Evolutionary conservation across 2,797 vertebrate genomes (phyloP), one percentile per base, ranked within the genome.

Genomic region (Loriculus beryllinus): DNA sequence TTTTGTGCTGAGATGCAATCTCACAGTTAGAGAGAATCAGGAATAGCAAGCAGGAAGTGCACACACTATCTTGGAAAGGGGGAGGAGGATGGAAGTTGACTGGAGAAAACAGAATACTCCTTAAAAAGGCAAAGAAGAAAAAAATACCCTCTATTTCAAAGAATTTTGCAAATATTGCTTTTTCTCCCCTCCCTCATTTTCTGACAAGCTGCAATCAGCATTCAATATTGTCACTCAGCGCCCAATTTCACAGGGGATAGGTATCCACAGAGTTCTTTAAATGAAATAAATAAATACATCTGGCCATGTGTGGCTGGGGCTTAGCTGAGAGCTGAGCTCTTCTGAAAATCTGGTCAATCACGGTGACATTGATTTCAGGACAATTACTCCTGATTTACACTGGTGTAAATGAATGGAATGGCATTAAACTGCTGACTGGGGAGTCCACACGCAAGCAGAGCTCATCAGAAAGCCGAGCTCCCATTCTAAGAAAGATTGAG

Each of bases 231-330:
- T 90, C 20, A 10, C 77, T 94, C 87, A 37, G 91, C 15, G 40
- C 91, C 92, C 86, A 45, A 56, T 95, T 88, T 84, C 89, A 72
- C 45, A 56, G 60, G 82, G 90, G 87, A 85, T 96, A 94, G 91
- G 91, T 95, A 93, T 88, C 92, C 93, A 94, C 82, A 52, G 87
- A 87, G 87, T 63, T 84, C 56, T 84, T 81, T 49, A 92, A 96
- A 93, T 91, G 81, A 95, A 96, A 96, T 93, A 96, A 96, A 96
- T 96, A 96, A 96, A 94, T 96, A 94, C 94, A 96, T 94, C 94
- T 87, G 94, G 93, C 89, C 96, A 82, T n/a, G 33, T 90, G 83
- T 48, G 12, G 1, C 82, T 59, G 37, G 76, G 85, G 67, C 80
- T 93, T 86, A 86, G 70, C 87, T 93, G 91, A 74, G 89, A 97